phyloP scores from a whole-genome alignment of 2,797 vertebrate species.

The Anguilla marmorata region DNA sequence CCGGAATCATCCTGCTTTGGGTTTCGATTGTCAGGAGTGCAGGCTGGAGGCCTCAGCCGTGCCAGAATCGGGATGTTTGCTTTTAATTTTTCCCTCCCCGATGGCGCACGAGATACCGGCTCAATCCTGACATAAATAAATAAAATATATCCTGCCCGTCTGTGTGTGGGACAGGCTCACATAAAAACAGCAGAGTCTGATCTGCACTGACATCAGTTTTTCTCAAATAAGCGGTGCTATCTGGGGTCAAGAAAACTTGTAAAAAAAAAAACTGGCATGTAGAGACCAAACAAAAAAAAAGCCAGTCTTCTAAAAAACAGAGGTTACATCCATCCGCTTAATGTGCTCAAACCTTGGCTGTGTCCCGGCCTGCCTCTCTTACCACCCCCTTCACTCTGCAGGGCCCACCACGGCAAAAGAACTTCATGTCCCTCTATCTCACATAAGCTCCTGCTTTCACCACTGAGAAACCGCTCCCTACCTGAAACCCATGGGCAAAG shows the following conservation, averaged over 20 bases:
- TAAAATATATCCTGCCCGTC: not conserved
- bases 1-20: not conserved
- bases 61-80: not conserved
- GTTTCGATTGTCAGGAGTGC: not conserved
- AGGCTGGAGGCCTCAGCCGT: not conserved
- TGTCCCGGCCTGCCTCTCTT: not conserved
- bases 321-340: not conserved
- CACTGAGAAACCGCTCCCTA: not conserved
- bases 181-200: not conserved
- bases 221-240: not conserved
- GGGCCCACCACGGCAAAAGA: not conserved
- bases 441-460: not conserved
- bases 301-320: not conserved
- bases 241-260: not conserved
- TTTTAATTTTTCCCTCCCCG: not conserved
- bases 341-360: not conserved
- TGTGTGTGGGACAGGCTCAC: not conserved
- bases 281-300: not conserved
- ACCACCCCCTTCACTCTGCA: not conserved
- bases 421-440: not conserved
- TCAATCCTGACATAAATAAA: not conserved
- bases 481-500: not conserved
- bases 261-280: not conserved
- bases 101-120: not conserved
- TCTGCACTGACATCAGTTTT: conserved; percentile 1